Evolutionary conservation across 2,888 invertebrate genomes (phyloP), one percentile per base, ranked within the genome.

Genomic region (Cryptosula pallasiana): DNA sequence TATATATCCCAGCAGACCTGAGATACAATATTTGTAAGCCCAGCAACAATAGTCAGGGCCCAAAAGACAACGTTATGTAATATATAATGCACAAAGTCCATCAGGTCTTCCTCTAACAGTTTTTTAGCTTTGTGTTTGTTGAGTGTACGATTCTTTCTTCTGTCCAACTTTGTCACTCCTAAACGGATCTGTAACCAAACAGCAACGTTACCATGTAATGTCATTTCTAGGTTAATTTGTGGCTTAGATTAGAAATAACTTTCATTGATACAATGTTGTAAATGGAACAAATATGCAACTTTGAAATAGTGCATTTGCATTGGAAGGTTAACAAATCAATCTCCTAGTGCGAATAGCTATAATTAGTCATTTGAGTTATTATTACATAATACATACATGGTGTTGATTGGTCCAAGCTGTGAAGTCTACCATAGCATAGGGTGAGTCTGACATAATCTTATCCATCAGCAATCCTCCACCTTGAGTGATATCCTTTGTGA

Each of bases 351-450:
- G n/a, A n/a, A n/a, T n/a, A n/a, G n/a, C n/a, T n/a, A n/a, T n/a
- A n/a, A n/a, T n/a, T n/a, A n/a, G n/a, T n/a, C n/a, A n/a, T n/a
- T n/a, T n/a, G n/a, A n/a, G n/a, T n/a, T n/a, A n/a, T n/a, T n/a
- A n/a, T n/a, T n/a, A n/a, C n/a, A n/a, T 20, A 45, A 20, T 5
- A 45, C 55, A 23, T 32, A 63, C 63, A 25, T 63, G 63, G 32
- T 63, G 20, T 63, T 63, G 63, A 16, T 27, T 63, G 16, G 63
- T 63, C 63, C 63, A 63, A 32, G 63, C 63, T 32, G 63, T 63
- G 32, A 63, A 27, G 27, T 63, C 63, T 25, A 63, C 27, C 3
- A 9, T 27, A 34, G 63, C n/a, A n/a, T 32, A 63, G 20, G 63
- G 63, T 16, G 25, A 27, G 25, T 27, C 34, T 29, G 32, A 9